Conservation (phyloP, 1,140 invertebrate genomes). For the Ceratitis capitata region DNA sequence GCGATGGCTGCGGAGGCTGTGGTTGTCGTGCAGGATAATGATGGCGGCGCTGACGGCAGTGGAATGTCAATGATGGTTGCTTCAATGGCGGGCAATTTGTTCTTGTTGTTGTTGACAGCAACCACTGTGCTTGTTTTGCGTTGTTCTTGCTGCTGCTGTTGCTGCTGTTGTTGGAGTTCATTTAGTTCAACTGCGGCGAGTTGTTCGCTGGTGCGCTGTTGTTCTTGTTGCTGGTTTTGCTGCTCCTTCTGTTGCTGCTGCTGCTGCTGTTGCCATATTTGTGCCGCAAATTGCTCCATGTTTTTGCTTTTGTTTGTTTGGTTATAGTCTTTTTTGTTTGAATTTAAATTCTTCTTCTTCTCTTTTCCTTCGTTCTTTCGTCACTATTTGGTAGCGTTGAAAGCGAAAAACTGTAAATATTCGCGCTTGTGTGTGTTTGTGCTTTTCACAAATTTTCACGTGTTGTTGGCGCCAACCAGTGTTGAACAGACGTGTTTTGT, state of each 20-base stretch:
- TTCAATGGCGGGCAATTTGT: slow-evolving; percentile 41
- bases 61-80: slow-evolving; percentile 63
- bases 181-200: slow-evolving; percentile 35
- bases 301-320: not conserved
- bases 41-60: slow-evolving; percentile 44
- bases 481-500: not conserved
- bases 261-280: slow-evolving; percentile 28
- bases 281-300: slow-evolving; percentile 27
- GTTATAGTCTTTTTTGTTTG: not conserved
- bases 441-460: slow-evolving; percentile 22
- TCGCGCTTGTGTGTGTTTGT: too few relatives aligned
- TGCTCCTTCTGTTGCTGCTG: slow-evolving; percentile 42
- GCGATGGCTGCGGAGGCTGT: not conserved
- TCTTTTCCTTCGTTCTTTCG: not conserved
- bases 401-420: not conserved
- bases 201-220: not conserved
- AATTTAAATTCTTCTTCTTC: not conserved
- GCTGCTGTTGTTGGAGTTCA: slow-evolving; percentile 44
- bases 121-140: not conserved
- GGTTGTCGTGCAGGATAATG: not conserved
- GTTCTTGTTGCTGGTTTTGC: slow-evolving; percentile 40
- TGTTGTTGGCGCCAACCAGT: not conserved
- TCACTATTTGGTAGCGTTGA: slow-evolving; percentile 20
- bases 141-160: too few relatives aligned
- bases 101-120: not conserved